These are phyloP conservation scores for Siniperca knerii DNA, from an alignment of 2,113 vertebrate genomes.

Conservation along the genomic window DNA sequence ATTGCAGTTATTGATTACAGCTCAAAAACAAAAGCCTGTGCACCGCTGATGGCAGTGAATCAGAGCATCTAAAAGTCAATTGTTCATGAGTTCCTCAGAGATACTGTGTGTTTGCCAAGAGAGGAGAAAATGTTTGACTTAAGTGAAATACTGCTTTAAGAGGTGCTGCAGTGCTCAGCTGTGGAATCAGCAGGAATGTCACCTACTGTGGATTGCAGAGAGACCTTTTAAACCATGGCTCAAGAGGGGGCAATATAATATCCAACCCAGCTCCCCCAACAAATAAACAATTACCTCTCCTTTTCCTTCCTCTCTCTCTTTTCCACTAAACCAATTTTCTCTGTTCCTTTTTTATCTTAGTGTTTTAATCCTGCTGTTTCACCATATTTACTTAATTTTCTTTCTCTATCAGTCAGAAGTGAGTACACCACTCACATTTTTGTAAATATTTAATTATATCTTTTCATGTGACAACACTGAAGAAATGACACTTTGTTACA, in stretches of 20 bases:
- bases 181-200: slow-evolving; percentile 23
- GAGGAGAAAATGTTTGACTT: slow-evolving; percentile 18
- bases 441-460: too few relatives aligned
- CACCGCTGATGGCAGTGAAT: not conserved
- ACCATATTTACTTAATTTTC: not conserved
- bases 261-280: not conserved
- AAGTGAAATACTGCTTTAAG: slow-evolving; percentile 52
- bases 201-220: slow-evolving; percentile 25
- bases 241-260: slow-evolving; percentile 17
- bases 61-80: slow-evolving; percentile 1
- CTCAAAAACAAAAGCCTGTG: slow-evolving; percentile 1
- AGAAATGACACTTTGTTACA: too few relatives aligned
- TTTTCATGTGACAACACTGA: too few relatives aligned
- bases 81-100: not conserved
- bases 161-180: slow-evolving; percentile 41
- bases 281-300: slow-evolving; percentile 1
- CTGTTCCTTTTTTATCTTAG: not conserved
- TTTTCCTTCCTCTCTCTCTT: not conserved
- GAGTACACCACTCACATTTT: too few relatives aligned
- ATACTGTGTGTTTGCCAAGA: slow-evolving; percentile 6
- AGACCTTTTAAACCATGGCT: slow-evolving; percentile 27
- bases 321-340: slow-evolving; percentile 10
- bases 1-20: not conserved
- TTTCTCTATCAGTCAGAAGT: not conserved
- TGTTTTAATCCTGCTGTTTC: not conserved